phyloP scores from a whole-genome alignment of 2,113 vertebrate genomes.

The Climacteris rufus region DNA sequence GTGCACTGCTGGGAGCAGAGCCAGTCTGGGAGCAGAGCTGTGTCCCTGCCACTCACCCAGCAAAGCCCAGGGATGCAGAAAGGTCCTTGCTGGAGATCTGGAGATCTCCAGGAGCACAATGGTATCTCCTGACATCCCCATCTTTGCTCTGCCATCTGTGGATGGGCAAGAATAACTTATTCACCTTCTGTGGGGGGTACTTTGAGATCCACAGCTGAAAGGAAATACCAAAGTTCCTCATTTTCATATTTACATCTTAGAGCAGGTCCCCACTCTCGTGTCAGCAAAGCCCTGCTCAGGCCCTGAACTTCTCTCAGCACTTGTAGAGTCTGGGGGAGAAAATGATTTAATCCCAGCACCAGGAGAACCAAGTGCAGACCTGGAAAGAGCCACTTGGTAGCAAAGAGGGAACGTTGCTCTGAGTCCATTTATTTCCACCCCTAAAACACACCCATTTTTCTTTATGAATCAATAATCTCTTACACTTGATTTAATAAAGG shows the following conservation, averaged over 20 bases:
- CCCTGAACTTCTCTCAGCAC: neutral
- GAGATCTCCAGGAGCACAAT: fast-evolving
- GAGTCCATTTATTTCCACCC: neutral
- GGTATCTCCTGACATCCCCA: fast-evolving
- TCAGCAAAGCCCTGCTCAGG: neutral
- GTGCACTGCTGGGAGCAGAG: slow-evolving; percentile 10
- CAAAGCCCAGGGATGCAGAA: neutral
- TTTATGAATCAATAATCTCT: slow-evolving; percentile 46
- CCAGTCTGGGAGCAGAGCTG: neutral
- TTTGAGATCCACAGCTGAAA: neutral
- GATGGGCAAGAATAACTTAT: fast-evolving
- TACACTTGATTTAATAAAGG: slow-evolving; percentile 12
- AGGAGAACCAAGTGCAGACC: neutral
- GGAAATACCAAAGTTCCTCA: fast-evolving
- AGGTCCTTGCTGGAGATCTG: neutral
- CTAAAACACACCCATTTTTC: neutral
- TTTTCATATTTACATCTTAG: neutral
- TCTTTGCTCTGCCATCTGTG: fast-evolving
- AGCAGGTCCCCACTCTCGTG: neutral
- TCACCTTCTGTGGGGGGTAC: fast-evolving
- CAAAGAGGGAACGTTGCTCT: neutral
- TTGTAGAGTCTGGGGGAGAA: neutral
- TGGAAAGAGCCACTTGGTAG: neutral
- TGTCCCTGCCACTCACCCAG: neutral
- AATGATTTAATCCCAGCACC: neutral